These are phyloP conservation scores for Psittacus erithacus DNA, from an alignment of 2,113 vertebrate species.

Conservation along the genomic window DNA sequence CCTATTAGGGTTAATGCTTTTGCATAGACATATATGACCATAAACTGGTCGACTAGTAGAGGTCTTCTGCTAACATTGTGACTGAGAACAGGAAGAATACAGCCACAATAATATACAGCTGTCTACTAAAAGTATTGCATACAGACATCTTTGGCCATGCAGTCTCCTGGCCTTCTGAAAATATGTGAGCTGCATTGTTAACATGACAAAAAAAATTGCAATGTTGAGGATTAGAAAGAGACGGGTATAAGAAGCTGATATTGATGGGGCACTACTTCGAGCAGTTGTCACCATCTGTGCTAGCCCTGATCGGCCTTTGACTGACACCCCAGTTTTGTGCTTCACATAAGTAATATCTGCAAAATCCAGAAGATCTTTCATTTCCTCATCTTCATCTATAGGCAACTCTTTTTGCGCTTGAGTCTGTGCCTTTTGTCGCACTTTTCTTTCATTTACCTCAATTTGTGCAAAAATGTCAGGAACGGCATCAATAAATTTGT, in stretches of 20 bases:
- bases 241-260: slow-evolving; percentile 86
- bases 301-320: slow-evolving; percentile 79
- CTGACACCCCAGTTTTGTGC: slow-evolving; percentile 73
- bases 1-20: slow-evolving; percentile 64
- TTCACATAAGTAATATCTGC: slow-evolving; percentile 79
- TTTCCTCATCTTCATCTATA: slow-evolving; percentile 86
- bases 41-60: slow-evolving; percentile 47
- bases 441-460: slow-evolving; percentile 89
- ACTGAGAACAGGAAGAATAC: slow-evolving; percentile 92
- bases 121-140: slow-evolving; percentile 89
- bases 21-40: slow-evolving; percentile 64
- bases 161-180: slow-evolving; percentile 89
- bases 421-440: slow-evolving; percentile 85
- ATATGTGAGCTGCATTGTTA: slow-evolving; percentile 89
- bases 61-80: slow-evolving; percentile 83
- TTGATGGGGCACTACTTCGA: slow-evolving; percentile 73
- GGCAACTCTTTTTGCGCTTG: slow-evolving; percentile 85
- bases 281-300: slow-evolving; percentile 74
- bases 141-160: slow-evolving; percentile 90
- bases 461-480: slow-evolving; percentile 96
- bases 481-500: slow-evolving; percentile 85
- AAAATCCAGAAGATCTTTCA: slow-evolving; percentile 91
- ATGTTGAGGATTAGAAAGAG: slow-evolving; percentile 95
- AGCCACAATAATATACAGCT: slow-evolving; percentile 92
- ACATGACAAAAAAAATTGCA: slow-evolving; percentile 91